These are phyloP conservation scores for Trichechus manatus DNA, from an alignment of 2,113 vertebrate species.

Conservation along the genomic window DNA sequence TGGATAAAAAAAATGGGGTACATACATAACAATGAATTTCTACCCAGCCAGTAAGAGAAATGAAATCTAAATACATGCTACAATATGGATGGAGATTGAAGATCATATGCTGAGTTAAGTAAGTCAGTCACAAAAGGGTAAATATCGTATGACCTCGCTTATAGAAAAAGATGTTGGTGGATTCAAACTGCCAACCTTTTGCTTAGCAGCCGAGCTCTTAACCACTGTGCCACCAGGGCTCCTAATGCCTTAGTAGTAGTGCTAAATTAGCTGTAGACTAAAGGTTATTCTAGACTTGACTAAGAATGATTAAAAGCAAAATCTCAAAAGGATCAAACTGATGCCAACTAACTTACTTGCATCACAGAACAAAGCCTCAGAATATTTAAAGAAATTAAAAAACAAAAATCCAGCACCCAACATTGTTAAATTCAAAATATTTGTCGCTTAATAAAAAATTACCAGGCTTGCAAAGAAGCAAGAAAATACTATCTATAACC, in stretches of 20 bases:
- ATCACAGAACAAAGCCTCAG: constrained; percentile 25
- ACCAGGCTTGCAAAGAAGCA: background rate
- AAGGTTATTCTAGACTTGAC: constrained; percentile 18
- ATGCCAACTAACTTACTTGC: constrained; percentile 57
- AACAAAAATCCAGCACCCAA: background rate
- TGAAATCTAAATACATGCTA: too few relatives aligned
- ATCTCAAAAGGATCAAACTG: constrained; percentile 45
- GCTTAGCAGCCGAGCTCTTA: too few relatives aligned
- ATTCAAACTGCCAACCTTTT: too few relatives aligned
- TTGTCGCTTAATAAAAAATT: constrained; percentile 37
- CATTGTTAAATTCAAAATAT: constrained; percentile 46
- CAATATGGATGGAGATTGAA: too few relatives aligned
- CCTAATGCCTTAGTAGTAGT: background rate
- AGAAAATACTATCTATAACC: background rate
- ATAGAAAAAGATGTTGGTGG: too few relatives aligned
- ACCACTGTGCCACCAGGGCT: too few relatives aligned
- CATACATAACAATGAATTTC: too few relatives aligned
- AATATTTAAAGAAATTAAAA: constrained; percentile 56
- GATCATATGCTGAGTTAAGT: too few relatives aligned
- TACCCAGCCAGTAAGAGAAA: too few relatives aligned
- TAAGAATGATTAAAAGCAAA: constrained; percentile 39
- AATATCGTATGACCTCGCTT: too few relatives aligned
- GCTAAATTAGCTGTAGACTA: constrained; percentile 7
- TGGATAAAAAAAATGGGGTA: too few relatives aligned
- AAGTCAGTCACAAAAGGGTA: too few relatives aligned